phyloP scores from a whole-genome alignment of 2,797 vertebrate species.

The Acomys russatus region DNA sequence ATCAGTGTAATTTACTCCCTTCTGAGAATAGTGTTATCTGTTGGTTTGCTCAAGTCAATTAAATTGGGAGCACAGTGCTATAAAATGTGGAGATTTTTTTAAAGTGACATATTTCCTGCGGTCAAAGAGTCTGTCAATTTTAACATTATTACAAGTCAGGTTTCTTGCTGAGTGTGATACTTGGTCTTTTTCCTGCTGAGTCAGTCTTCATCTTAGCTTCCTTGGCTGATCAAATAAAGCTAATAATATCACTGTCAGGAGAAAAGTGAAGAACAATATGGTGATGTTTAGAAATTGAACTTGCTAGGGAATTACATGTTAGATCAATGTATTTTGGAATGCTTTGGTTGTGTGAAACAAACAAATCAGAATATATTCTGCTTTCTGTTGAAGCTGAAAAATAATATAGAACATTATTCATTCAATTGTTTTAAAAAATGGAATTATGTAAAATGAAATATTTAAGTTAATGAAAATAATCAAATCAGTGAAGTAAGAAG shows the following conservation, averaged over 20 bases:
- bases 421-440: not conserved
- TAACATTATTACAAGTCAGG: slow-evolving; percentile 65
- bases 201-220: slow-evolving; percentile 52
- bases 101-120: slow-evolving; percentile 60
- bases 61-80: slow-evolving; percentile 52
- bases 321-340: not conserved
- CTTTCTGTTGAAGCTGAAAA: not conserved
- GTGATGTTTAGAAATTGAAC: not conserved
- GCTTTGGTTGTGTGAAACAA: not conserved
- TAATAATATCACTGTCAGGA: slow-evolving; percentile 42
- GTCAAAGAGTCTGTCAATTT: slow-evolving; percentile 56
- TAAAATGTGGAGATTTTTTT: slow-evolving; percentile 39
- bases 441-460: slow-evolving; percentile 12
- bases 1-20: slow-evolving; percentile 44
- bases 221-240: slow-evolving; percentile 27
- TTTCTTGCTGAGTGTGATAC: slow-evolving; percentile 61
- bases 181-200: slow-evolving; percentile 49
- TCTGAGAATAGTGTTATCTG: not conserved
- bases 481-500: slow-evolving; percentile 8
- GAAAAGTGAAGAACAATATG: not conserved
- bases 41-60: slow-evolving; percentile 38
- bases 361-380: not conserved
- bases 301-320: not conserved
- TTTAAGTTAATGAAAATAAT: not conserved
- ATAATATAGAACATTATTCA: not conserved